Evolutionary conservation across 92 coral and sea anemone genomes (phyloP).

Genomic region (Porites divaricata): DNA sequence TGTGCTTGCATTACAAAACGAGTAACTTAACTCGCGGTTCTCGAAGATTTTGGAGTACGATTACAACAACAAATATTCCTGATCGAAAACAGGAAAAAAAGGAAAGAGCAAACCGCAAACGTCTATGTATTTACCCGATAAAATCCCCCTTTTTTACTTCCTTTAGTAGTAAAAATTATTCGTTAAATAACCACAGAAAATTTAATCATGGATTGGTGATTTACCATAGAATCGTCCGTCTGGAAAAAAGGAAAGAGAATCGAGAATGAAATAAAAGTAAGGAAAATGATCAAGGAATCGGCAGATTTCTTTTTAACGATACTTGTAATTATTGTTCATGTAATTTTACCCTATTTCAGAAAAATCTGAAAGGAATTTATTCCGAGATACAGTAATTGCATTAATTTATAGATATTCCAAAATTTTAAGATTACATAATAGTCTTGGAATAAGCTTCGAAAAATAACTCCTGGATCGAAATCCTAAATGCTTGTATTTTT

Average conservation of each 20-base stretch:
- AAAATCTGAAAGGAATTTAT: background rate
- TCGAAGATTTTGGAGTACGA: constrained; percentile 6
- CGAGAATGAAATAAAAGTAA: background rate
- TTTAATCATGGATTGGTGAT: background rate
- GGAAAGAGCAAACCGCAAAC: background rate
- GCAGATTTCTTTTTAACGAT: background rate
- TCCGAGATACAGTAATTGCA: constrained; percentile 4
- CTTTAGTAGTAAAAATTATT: background rate
- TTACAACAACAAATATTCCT: background rate
- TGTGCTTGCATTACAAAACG: constrained; percentile 36
- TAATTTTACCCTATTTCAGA: background rate
- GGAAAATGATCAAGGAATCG: constrained; percentile 14
- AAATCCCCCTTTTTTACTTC: background rate
- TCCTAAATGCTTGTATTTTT: background rate
- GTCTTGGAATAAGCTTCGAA: background rate
- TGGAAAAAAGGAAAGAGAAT: background rate
- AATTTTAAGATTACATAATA: background rate
- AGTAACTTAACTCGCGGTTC: constrained; percentile 5
- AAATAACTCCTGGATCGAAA: background rate
- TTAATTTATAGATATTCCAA: constrained; percentile 1
- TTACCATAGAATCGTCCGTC: constrained; percentile 10
- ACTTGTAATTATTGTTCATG: background rate
- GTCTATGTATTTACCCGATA: background rate
- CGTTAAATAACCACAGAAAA: background rate
- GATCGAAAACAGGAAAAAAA: constrained; percentile 9